These are phyloP conservation scores for Chrysoperla carnea DNA, from an alignment of 1,140 invertebrate genomes.

Conservation along the genomic window DNA sequence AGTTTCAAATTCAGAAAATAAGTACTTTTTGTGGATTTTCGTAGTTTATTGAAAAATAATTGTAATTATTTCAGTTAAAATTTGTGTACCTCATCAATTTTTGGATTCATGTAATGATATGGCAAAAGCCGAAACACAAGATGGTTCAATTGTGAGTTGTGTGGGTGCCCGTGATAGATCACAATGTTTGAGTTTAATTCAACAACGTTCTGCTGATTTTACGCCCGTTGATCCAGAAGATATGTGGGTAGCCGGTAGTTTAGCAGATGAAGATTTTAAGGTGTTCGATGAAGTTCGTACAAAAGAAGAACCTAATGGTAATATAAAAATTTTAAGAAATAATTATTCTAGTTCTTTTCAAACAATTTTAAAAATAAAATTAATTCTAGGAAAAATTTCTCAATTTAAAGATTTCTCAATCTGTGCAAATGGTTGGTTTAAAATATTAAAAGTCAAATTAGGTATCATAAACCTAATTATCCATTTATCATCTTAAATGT, in stretches of 20 bases:
- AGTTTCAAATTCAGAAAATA: too few species aligned
- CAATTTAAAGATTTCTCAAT: too few species aligned
- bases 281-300: slow-evolving; percentile 52
- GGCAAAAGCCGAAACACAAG: slow-evolving; percentile 38
- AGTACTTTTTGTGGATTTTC: too few species aligned
- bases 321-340: slow-evolving; percentile 7
- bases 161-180: slow-evolving; percentile 47
- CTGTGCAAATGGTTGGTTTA: too few species aligned
- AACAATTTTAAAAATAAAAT: slow-evolving; percentile 1
- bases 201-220: slow-evolving; percentile 57
- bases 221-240: slow-evolving; percentile 66
- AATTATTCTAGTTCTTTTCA: background rate
- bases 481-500: too few species aligned
- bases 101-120: slow-evolving; percentile 42
- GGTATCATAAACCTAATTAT: too few species aligned
- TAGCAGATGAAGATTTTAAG: slow-evolving; percentile 38
- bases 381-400: slow-evolving; percentile 4
- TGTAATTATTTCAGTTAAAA: slow-evolving; percentile 32
- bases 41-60: too few species aligned
- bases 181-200: slow-evolving; percentile 25
- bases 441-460: too few species aligned
- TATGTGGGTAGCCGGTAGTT: slow-evolving; percentile 61
- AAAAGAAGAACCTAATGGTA: slow-evolving; percentile 38
- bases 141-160: slow-evolving; percentile 40
- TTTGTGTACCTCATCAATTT: slow-evolving; percentile 47